Conservation (phyloP, 1,140 invertebrate species). For the Armadillidium nasatum region DNA sequence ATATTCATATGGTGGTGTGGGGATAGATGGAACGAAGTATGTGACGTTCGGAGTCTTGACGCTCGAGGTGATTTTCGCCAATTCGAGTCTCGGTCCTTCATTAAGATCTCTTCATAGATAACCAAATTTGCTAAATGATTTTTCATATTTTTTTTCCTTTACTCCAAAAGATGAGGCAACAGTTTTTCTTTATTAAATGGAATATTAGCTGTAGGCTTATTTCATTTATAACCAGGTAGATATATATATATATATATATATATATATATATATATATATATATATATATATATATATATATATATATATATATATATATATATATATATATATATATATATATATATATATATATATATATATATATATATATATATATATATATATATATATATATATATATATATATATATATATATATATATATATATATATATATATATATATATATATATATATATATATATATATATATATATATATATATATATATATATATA, state of each 20-base stretch:
- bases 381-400: no score
- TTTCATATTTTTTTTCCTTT: neutral
- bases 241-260: neutral
- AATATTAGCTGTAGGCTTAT: conserved; percentile 4
- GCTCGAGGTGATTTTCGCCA: no score
- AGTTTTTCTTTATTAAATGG: neutral
- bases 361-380: neutral
- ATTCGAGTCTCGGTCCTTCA: neutral
- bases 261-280: neutral
- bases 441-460: no score
- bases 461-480: no score
- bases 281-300: conserved; percentile 9
- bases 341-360: conserved; percentile 15
- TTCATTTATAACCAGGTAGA: neutral
- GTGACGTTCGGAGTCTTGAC: no score
- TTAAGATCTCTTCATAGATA: neutral
- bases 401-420: no score
- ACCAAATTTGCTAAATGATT: conserved; percentile 13
- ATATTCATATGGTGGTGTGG: neutral
- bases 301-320: neutral
- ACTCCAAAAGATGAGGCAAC: neutral
- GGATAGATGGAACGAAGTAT: no score
- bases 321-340: neutral
- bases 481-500: no score
- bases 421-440: no score